A percentile compares a stretch with the other conserved stretches of the same genome.
Conservation (phyloP, 2,797 vertebrate genomes). For the Morus bassanus region DNA sequence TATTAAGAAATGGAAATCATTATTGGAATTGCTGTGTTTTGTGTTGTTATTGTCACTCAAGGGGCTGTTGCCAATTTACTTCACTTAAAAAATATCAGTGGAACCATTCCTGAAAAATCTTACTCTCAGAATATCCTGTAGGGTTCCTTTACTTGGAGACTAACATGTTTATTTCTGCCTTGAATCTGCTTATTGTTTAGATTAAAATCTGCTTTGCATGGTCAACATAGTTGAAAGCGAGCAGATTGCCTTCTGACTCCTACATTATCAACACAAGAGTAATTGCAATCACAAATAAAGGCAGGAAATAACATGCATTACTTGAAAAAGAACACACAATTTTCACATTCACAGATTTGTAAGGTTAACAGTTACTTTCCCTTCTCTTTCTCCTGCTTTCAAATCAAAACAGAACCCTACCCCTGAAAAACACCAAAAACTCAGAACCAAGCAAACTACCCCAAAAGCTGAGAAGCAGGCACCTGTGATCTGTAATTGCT, state of each 20-base stretch:
- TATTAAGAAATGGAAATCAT: background rate
- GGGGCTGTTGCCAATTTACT: background rate
- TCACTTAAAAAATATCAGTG: background rate
- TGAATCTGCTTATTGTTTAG: constrained; percentile 26
- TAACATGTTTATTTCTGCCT: constrained; percentile 14
- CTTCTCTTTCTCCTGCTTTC: background rate
- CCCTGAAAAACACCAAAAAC: background rate
- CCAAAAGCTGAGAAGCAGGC: background rate
- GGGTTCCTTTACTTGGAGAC: background rate
- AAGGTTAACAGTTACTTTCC: background rate
- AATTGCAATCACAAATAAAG: constrained; percentile 18
- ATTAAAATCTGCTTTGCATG: constrained; percentile 18
- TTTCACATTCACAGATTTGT: background rate
- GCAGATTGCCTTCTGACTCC: background rate
- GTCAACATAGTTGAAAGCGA: constrained; percentile 15
- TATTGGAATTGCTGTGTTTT: background rate
- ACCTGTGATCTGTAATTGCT: background rate
- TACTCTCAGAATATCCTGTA: background rate
- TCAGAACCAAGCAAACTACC: background rate
- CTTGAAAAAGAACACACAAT: background rate
- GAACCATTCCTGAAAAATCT: background rate
- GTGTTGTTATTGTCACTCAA: background rate
- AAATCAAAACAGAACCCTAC: background rate
- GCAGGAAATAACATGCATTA: constrained; percentile 34
- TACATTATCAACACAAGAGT: background rate